Conservation (phyloP, 2,113 vertebrate species). For the Ginglymostoma cirratum region DNA sequence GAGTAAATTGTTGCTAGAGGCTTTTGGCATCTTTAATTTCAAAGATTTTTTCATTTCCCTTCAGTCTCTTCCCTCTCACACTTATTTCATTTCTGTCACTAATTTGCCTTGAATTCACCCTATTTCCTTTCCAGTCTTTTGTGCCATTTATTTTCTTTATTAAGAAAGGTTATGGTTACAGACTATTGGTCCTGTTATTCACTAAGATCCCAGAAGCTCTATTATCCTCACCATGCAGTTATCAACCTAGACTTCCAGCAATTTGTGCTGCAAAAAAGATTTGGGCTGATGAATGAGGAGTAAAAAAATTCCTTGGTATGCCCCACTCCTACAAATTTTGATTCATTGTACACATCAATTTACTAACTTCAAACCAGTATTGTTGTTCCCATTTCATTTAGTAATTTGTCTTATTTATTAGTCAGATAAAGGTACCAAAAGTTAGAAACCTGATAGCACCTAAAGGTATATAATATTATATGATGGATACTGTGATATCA, state of each 20-base stretch:
- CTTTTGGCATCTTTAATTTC: neutral
- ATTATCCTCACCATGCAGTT: neutral
- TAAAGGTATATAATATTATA: neutral
- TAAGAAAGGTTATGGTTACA: neutral
- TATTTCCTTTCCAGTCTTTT: neutral
- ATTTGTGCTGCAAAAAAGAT: neutral
- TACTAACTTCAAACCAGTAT: neutral
- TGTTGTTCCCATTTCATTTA: neutral
- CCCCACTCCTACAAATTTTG: neutral
- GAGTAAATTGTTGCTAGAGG: neutral
- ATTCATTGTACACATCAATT: neutral
- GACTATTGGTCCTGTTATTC: neutral
- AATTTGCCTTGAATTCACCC: neutral
- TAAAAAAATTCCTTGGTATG: neutral
- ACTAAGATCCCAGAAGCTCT: neutral
- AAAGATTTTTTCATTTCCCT: neutral
- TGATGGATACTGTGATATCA: neutral
- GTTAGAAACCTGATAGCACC: neutral
- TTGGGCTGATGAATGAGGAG: neutral
- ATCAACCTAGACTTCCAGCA: neutral
- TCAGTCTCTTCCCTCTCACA: neutral
- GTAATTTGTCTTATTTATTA: constrained; percentile 4
- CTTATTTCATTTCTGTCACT: neutral
- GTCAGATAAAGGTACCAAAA: neutral
- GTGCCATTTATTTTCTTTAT: neutral